Percentiles rank a stretch among this genome's conserved stretches.
phyloP scores from a whole-genome alignment of 2,113 vertebrate species.

The Ceyx melanurus region DNA sequence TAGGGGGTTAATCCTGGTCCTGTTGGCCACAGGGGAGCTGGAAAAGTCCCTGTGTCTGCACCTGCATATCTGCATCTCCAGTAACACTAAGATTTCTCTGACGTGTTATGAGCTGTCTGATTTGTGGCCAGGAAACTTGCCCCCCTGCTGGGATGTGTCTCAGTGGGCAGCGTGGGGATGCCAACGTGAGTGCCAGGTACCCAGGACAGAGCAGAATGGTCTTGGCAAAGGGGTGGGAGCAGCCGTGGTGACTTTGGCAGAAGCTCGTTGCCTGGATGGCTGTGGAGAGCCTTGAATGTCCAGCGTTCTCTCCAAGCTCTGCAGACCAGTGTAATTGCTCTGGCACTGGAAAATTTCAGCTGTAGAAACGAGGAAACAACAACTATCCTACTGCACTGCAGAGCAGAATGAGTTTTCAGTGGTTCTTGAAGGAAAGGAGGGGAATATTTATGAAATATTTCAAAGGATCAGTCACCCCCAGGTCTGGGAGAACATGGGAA shows the following conservation, averaged over 20 bases:
- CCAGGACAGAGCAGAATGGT: not conserved
- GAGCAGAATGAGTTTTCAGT: not conserved
- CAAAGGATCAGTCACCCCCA: no score
- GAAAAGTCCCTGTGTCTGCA: not conserved
- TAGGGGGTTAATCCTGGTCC: no score
- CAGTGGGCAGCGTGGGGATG: not conserved
- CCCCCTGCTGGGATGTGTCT: not conserved
- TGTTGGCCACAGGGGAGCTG: not conserved
- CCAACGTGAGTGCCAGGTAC: not conserved
- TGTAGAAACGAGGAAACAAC: not conserved
- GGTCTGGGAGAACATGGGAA: not conserved
- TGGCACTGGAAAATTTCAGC: not conserved
- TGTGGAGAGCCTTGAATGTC: not conserved
- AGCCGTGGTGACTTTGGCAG: not conserved
- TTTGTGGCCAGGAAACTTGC: not conserved
- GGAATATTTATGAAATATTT: not conserved
- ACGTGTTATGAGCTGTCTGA: rapidly evolving
- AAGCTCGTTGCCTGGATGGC: not conserved
- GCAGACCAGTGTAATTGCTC: not conserved
- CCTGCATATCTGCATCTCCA: no score
- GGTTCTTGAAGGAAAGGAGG: not conserved
- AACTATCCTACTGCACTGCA: not conserved
- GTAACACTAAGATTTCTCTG: not conserved
- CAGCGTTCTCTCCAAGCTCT: not conserved
- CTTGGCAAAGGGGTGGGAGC: not conserved